Evolutionary conservation across 2,888 invertebrate genomes (phyloP).

Genomic region (Heteromurus nitidus): DNA sequence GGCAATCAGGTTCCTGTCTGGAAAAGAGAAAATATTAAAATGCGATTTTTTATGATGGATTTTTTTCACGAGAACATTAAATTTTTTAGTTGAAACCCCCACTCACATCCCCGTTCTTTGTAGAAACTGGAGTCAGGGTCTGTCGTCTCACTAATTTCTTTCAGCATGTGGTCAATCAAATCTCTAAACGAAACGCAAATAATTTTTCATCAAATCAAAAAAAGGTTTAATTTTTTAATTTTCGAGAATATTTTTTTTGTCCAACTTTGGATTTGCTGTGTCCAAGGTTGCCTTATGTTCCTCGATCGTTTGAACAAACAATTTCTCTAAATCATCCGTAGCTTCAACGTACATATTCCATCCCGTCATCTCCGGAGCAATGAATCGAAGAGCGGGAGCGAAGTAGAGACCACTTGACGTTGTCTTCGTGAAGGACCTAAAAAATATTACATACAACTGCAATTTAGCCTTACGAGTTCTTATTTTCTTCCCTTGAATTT

Average conservation of each 20-base stretch:
- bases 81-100: background rate
- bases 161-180: conserved; percentile 69
- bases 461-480: too few relatives aligned
- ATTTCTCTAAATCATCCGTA: background rate
- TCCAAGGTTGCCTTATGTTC: background rate
- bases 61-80: background rate
- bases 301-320: background rate
- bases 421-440: conserved; percentile 1
- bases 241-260: too few relatives aligned
- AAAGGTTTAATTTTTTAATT: too few relatives aligned
- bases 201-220: too few relatives aligned
- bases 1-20: too few relatives aligned
- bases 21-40: too few relatives aligned
- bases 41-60: background rate
- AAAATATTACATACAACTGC: too few relatives aligned
- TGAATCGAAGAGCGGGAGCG: conserved; percentile 2
- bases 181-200: conserved; percentile 50
- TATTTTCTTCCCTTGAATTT: too few relatives aligned
- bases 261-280: too few relatives aligned
- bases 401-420: conserved; percentile 9
- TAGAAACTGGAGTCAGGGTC: too few relatives aligned
- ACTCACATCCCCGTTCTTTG: conserved; percentile 64
- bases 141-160: too few relatives aligned
- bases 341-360: conserved; percentile 17
- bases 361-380: conserved; percentile 38